These are phyloP conservation scores for Leptinotarsa lineolata DNA, from an alignment of 1,140 invertebrate genomes.

Conservation along the genomic window DNA sequence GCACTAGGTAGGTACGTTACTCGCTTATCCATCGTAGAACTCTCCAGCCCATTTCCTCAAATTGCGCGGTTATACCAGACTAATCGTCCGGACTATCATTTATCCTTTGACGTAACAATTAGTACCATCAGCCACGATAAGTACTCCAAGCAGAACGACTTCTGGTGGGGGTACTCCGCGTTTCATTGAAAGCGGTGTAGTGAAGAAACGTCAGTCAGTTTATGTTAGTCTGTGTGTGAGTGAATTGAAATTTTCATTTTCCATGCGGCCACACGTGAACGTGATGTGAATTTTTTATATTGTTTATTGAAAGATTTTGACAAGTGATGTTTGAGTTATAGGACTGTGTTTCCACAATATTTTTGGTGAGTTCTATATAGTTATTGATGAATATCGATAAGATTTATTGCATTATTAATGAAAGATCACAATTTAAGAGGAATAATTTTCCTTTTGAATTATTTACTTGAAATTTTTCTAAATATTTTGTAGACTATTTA, in stretches of 20 bases:
- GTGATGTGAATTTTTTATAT: not conserved
- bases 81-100: slow-evolving; percentile 6
- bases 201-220: not conserved
- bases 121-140: slow-evolving; percentile 8
- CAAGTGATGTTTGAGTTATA: no score
- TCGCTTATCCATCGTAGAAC: not conserved
- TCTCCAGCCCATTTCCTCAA: not conserved
- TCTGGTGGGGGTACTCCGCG: not conserved
- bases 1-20: not conserved
- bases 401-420: no score
- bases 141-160: not conserved
- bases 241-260: not conserved
- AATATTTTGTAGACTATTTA: no score
- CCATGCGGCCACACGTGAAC: not conserved
- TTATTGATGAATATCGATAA: no score
- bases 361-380: no score
- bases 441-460: no score
- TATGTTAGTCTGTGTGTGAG: not conserved
- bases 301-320: not conserved
- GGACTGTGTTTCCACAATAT: no score
- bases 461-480: no score
- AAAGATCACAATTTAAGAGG: no score
- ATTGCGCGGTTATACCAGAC: not conserved
- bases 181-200: not conserved
- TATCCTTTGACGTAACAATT: slow-evolving; percentile 8